Evolutionary conservation across 2,888 invertebrate genomes (phyloP).

Genomic region (Drosophila pullipes): DNA sequence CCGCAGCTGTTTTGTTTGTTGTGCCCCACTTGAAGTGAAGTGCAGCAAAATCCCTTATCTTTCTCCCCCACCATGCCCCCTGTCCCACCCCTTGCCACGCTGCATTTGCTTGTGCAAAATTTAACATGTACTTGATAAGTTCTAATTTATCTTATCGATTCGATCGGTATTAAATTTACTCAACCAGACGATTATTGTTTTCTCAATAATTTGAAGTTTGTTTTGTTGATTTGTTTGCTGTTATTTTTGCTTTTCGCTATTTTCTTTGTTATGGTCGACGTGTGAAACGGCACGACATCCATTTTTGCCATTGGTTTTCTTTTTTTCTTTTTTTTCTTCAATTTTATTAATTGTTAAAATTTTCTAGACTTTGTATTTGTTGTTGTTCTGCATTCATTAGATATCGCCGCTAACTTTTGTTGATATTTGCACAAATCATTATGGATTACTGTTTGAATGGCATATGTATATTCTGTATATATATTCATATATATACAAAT

Average conservation of each 20-base stretch:
- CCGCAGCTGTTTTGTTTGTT: neutral
- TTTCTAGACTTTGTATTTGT: slow-evolving; percentile 48
- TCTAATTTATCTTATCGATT: slow-evolving; percentile 67
- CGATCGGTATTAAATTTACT: slow-evolving; percentile 32
- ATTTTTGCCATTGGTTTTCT: slow-evolving; percentile 1
- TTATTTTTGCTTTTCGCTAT: slow-evolving; percentile 21
- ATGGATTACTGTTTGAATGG: slow-evolving; percentile 22
- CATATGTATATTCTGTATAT: neutral
- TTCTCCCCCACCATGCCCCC: neutral
- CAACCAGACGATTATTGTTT: slow-evolving; percentile 47
- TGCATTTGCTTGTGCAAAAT: slow-evolving; percentile 31
- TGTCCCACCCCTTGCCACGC: neutral
- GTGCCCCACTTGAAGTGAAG: neutral
- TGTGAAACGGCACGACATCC: slow-evolving; percentile 60
- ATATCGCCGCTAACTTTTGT: slow-evolving; percentile 22
- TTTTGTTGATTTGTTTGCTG: slow-evolving; percentile 17
- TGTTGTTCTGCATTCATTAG: slow-evolving; percentile 30
- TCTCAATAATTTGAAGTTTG: slow-evolving; percentile 25
- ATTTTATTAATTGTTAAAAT: slow-evolving; percentile 23
- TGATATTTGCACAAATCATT: slow-evolving; percentile 60
- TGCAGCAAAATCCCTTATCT: neutral
- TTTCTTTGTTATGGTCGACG: slow-evolving; percentile 62
- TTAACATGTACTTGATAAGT: slow-evolving; percentile 1
- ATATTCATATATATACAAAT: neutral
- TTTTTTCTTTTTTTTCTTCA: slow-evolving; percentile 5